phyloP scores from a whole-genome alignment of 2,888 invertebrate species.

The Himalopsyche japonica region DNA sequence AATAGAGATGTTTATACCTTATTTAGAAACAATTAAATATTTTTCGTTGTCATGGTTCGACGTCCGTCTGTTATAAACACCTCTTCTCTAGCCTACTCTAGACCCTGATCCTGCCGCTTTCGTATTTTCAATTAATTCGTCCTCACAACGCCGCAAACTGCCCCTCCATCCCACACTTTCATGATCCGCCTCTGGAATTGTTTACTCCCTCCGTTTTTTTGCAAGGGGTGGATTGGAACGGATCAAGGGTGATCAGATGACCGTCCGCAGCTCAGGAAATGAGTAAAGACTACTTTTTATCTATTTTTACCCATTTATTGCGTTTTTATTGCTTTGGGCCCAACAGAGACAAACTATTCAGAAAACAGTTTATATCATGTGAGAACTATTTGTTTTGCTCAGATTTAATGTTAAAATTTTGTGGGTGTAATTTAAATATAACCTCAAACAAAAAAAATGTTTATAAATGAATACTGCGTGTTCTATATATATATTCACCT shows the following conservation, averaged over 20 bases:
- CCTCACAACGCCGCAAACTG: slow-evolving; percentile 25
- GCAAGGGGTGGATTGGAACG: not conserved
- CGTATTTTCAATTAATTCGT: slow-evolving; percentile 39
- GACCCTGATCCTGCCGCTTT: not conserved
- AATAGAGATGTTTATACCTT: too few relatives aligned
- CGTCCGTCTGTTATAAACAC: not conserved
- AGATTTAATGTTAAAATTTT: too few relatives aligned
- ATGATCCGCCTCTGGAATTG: not conserved
- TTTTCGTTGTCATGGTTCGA: not conserved
- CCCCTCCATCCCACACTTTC: slow-evolving; percentile 7
- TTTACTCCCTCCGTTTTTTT: not conserved
- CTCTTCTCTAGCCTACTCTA: not conserved
- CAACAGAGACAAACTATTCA: not conserved
- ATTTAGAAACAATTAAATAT: too few relatives aligned
- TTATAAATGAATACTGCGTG: too few relatives aligned
- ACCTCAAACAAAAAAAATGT: too few relatives aligned
- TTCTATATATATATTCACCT: too few relatives aligned
- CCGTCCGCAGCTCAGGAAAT: not conserved
- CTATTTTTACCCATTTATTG: not conserved
- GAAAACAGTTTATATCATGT: too few relatives aligned
- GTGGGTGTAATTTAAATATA: too few relatives aligned
- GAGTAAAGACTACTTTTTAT: not conserved
- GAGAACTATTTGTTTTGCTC: too few relatives aligned
- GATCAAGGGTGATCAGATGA: not conserved
- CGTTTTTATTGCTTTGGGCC: not conserved